A percentile compares a stretch with the other conserved stretches of the same genome.
phyloP scores from a whole-genome alignment of 2,888 invertebrate species.

The Platynereis dumerilii region DNA sequence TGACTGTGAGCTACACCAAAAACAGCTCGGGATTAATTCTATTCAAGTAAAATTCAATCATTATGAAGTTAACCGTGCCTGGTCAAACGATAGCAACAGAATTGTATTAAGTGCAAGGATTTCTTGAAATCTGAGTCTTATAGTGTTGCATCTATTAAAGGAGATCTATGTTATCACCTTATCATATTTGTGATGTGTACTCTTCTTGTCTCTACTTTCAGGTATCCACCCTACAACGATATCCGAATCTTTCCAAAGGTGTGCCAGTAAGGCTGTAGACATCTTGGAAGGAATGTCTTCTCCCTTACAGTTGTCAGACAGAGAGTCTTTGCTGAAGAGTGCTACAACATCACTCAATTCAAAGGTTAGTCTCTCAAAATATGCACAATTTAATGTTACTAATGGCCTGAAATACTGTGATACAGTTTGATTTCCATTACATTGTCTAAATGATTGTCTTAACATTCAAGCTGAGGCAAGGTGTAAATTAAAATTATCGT shows the following conservation, averaged over 20 bases:
- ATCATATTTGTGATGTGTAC: too few relatives aligned
- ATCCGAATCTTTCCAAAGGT: slow-evolving; percentile 94
- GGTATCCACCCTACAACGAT: slow-evolving; percentile 98
- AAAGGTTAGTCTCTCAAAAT: slow-evolving; percentile 72
- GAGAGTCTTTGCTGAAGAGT: slow-evolving; percentile 86
- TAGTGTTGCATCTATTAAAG: too few relatives aligned
- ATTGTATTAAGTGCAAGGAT: too few relatives aligned
- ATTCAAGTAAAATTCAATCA: too few relatives aligned
- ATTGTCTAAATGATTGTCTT: background rate
- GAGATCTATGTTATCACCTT: too few relatives aligned
- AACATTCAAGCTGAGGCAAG: background rate
- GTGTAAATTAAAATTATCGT: background rate
- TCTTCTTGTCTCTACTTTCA: slow-evolving; percentile 37
- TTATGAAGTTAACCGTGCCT: too few relatives aligned
- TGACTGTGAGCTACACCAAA: too few relatives aligned
- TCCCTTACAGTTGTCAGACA: slow-evolving; percentile 81
- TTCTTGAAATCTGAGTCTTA: too few relatives aligned
- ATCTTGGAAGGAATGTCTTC: slow-evolving; percentile 83
- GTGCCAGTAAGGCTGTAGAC: slow-evolving; percentile 73
- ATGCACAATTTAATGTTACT: too few relatives aligned
- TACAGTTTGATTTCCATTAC: background rate
- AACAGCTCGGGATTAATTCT: too few relatives aligned
- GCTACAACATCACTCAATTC: slow-evolving; percentile 98
- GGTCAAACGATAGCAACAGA: too few relatives aligned
- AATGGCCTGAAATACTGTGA: too few relatives aligned